These are phyloP conservation scores for Botia almorhae DNA, from an alignment of 2,797 vertebrate species.

Conservation along the genomic window DNA sequence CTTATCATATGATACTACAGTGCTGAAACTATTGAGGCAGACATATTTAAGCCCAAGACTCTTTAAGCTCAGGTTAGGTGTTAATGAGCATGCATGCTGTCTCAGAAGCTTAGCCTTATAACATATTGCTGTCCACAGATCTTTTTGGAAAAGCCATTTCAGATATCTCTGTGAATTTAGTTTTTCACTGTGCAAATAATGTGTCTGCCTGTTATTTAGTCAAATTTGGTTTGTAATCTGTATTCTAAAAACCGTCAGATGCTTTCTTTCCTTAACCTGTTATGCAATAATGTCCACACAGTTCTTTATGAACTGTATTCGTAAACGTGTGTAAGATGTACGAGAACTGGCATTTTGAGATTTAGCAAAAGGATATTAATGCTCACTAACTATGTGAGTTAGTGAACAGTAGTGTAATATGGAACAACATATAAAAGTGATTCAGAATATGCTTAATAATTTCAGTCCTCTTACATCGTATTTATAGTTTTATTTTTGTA, in stretches of 20 bases:
- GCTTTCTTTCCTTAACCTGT: conserved; percentile 35
- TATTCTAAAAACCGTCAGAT: background rate
- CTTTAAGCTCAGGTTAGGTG: conserved; percentile 53
- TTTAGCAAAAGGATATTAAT: conserved; percentile 10
- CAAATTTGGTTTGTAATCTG: conserved; percentile 13
- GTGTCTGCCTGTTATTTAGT: background rate
- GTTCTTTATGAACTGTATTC: conserved; percentile 33
- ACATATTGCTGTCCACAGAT: conserved; percentile 20
- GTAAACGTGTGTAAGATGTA: background rate
- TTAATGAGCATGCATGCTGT: conserved; percentile 29
- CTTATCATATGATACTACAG: conserved; percentile 28
- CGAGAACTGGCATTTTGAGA: background rate
- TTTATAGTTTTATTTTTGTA: conserved; percentile 85
- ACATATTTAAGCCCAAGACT: conserved; percentile 9
- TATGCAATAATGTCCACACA: conserved; percentile 57
- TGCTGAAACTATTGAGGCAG: conserved; percentile 21
- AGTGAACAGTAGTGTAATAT: background rate
- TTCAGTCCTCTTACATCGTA: conserved; percentile 55
- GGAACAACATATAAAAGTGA: conserved; percentile 28
- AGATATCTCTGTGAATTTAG: conserved; percentile 2
- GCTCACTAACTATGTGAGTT: conserved; percentile 25
- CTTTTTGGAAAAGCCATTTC: conserved; percentile 3
- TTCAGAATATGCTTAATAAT: conserved; percentile 51
- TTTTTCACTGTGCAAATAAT: background rate
- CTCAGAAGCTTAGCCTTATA: conserved; percentile 13